Evolutionary conservation across 2,797 vertebrate genomes (phyloP).

Genomic region (Crenichthys baileyi): DNA sequence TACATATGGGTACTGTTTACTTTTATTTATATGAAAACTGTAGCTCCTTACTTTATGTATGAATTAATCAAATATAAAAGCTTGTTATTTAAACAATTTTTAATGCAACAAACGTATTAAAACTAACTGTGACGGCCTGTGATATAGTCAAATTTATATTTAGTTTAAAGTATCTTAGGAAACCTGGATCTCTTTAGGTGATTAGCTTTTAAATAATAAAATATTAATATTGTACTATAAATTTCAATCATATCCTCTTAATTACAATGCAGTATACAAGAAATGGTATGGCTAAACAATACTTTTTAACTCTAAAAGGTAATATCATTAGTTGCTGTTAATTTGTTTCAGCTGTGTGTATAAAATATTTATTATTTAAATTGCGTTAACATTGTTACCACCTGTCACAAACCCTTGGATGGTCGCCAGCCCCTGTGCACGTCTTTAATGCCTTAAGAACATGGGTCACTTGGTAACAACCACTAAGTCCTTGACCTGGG

Average conservation of each 20-base stretch:
- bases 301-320: not conserved
- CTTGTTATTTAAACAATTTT: not conserved
- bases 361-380: constrained; percentile 28
- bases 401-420: constrained; percentile 17
- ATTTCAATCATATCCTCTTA: not conserved
- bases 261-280: not conserved
- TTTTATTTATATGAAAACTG: not conserved
- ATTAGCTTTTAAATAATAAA: not conserved
- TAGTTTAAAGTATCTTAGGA: not conserved
- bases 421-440: constrained; percentile 26
- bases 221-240: not conserved
- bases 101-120: not conserved
- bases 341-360: not conserved
- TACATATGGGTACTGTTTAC: not conserved
- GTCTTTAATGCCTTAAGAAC: constrained; percentile 32
- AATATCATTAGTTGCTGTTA: not conserved
- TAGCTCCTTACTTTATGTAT: not conserved
- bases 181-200: not conserved
- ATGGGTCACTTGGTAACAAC: constrained; percentile 46
- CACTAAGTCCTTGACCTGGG: constrained; percentile 54
- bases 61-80: not conserved
- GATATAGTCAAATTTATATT: not conserved
- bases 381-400: constrained; percentile 8
- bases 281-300: not conserved
- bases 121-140: not conserved